Evolutionary conservation across 2,797 vertebrate genomes (phyloP).

Genomic region (Anniella stebbinsi): DNA sequence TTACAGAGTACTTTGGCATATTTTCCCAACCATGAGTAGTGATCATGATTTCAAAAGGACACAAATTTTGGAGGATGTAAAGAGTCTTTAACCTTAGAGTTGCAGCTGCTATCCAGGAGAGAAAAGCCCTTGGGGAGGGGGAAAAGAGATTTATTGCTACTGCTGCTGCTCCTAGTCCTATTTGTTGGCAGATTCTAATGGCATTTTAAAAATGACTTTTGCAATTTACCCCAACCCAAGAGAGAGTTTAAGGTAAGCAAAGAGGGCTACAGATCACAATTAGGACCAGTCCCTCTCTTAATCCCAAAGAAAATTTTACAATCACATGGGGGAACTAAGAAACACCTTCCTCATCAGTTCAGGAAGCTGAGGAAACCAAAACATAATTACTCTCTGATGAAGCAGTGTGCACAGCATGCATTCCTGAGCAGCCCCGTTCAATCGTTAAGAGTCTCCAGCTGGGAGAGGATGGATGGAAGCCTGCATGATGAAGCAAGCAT

Average conservation of each 20-base stretch:
- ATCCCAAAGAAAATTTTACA: slow-evolving; percentile 15
- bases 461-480: slow-evolving; percentile 15
- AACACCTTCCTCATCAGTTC: slow-evolving; percentile 21
- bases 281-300: not conserved
- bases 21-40: not conserved
- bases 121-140: not conserved
- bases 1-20: not conserved
- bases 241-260: slow-evolving; percentile 19
- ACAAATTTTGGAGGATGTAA: not conserved
- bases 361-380: slow-evolving; percentile 45
- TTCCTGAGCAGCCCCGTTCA: not conserved
- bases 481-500: not conserved
- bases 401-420: not conserved
- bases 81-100: no score
- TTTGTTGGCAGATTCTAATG: not conserved
- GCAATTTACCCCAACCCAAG: not conserved
- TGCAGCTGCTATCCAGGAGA: not conserved
- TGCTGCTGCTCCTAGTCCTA: slow-evolving; percentile 1
- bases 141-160: not conserved
- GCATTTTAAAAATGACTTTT: not conserved
- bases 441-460: fast-evolving
- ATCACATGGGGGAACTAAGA: slow-evolving; percentile 9
- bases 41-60: not conserved
- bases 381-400: slow-evolving; percentile 35
- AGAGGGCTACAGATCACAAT: slow-evolving; percentile 4